Percentiles rank a stretch among this genome's conserved stretches.
These are phyloP conservation scores for Pachypsylla venusta DNA, from an alignment of 1,140 invertebrate species.

Conservation along the genomic window DNA sequence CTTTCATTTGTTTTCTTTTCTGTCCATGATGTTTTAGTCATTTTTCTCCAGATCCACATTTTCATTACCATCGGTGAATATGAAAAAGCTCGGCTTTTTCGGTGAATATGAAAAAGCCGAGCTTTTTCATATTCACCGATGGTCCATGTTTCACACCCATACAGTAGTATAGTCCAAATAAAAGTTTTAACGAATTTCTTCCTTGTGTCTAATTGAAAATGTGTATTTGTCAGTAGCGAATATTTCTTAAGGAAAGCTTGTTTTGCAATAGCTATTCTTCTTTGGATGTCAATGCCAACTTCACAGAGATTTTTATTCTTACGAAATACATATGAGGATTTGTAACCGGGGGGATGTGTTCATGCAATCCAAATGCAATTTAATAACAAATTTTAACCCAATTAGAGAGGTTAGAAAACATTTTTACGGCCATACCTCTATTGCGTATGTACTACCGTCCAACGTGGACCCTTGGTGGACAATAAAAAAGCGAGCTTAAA, in stretches of 20 bases:
- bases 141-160: conserved; percentile 13
- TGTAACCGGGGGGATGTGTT: too few relatives aligned
- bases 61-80: conserved; percentile 3
- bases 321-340: too few relatives aligned
- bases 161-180: not conserved
- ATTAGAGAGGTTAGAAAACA: too few relatives aligned
- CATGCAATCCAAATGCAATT: too few relatives aligned
- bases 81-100: too few relatives aligned
- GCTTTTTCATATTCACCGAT: conserved; percentile 7
- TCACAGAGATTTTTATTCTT: too few relatives aligned
- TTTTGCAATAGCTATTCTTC: conserved; percentile 8
- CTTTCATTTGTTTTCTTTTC: not conserved
- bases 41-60: conserved; percentile 8
- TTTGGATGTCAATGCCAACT: conserved; percentile 5
- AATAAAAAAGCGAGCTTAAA: too few relatives aligned
- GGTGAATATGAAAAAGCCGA: too few relatives aligned
- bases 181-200: conserved; percentile 8
- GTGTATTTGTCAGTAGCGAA: not conserved
- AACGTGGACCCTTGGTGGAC: too few relatives aligned
- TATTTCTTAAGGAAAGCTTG: conserved; percentile 8
- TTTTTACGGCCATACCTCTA: too few relatives aligned
- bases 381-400: too few relatives aligned
- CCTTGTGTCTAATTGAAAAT: not conserved
- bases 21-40: conserved; percentile 8
- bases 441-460: too few relatives aligned